Evolutionary conservation across 37 sponge, comb jelly and placozoan species (phyloP), one percentile per base, ranked within the genome.

Genomic region (Haliclona indistincta): DNA sequence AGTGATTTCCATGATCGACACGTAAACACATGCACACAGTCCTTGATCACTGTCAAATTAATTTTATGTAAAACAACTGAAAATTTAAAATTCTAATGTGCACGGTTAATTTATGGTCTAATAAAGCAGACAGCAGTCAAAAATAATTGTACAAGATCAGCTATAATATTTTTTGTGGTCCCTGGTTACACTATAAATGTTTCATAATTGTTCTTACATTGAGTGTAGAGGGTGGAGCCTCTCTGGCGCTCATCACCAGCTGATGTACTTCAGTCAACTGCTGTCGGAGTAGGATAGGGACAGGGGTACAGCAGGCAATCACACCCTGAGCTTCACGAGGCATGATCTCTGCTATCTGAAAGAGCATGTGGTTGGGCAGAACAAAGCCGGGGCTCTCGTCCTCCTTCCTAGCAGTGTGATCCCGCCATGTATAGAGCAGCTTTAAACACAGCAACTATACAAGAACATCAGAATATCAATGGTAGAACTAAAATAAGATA

Each of bases 311-410:
- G 43, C 95, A 94, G 0, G 92, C 98, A 66, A 97, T 70, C 6
- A 97, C 76, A 33, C 97, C 97, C 38, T 88, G 89, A 0, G 77
- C 63, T 41, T 90, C 96, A 19, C 86, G 63, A 13, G 97, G 94
- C 33, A 97, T 69, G 8, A 75, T 81, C 56, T 93, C 87, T 1
- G 92, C 49, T 58, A 97, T 91, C 73, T 97, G 95, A 42, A 97
- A 79, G 81, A 97, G 73, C 98, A 97, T 97, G 89, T 91, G 89
- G 63, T 88, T 91, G 17, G 98, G 98, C 15, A 97, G 85, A 41
- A 94, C 93, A 73, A 74, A 93, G 32, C 84, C 83, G 3, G 81
- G 36, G 36, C 95, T 94, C 82, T 97, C 98, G 68, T 97, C 98
- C 49, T 97, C 88, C 22, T 77, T 73, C 28, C 98, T 74, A 32